These are phyloP conservation scores for Drosophila setosimentum DNA, from an alignment of 2,888 invertebrate genomes.

Conservation along the genomic window DNA sequence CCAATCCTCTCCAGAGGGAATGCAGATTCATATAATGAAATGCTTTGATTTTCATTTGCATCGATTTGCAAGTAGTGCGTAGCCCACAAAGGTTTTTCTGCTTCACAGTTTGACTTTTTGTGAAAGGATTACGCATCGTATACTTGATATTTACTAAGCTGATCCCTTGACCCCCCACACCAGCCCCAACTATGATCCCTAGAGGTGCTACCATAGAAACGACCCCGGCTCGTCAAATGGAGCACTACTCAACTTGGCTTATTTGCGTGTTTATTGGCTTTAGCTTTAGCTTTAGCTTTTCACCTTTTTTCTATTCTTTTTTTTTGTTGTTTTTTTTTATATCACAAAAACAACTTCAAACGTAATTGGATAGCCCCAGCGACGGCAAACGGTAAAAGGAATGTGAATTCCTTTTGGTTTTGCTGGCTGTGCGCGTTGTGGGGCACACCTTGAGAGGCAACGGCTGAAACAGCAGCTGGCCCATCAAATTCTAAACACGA, in stretches of 20 bases:
- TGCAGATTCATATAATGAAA: conserved; percentile 29
- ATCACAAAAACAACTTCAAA: conserved; percentile 65
- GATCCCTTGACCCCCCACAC: conserved; percentile 11
- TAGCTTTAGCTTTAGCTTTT: conserved; percentile 53
- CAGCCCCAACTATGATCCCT: neutral
- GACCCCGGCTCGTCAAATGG: conserved; percentile 4
- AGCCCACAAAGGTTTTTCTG: conserved; percentile 25
- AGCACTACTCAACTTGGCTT: conserved; percentile 58
- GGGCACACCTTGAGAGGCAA: conserved; percentile 62
- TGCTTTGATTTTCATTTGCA: conserved; percentile 35
- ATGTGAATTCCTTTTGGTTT: conserved; percentile 43
- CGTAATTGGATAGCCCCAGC: conserved; percentile 69
- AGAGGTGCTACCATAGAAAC: conserved; percentile 24
- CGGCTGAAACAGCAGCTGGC: conserved; percentile 42
- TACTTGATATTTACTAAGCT: conserved; percentile 48
- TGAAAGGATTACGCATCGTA: conserved; percentile 37
- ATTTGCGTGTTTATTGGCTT: conserved; percentile 80
- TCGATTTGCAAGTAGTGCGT: conserved; percentile 1
- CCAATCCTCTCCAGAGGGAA: neutral
- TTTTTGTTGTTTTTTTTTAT: conserved; percentile 9
- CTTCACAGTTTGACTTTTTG: conserved; percentile 17
- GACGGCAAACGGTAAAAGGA: conserved; percentile 38
- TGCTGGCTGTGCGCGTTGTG: conserved; percentile 12
- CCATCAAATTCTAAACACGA: conserved; percentile 76
- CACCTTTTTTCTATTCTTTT: neutral